Conservation (phyloP, 1,140 invertebrate species). For the Papilio glaucus region DNA sequence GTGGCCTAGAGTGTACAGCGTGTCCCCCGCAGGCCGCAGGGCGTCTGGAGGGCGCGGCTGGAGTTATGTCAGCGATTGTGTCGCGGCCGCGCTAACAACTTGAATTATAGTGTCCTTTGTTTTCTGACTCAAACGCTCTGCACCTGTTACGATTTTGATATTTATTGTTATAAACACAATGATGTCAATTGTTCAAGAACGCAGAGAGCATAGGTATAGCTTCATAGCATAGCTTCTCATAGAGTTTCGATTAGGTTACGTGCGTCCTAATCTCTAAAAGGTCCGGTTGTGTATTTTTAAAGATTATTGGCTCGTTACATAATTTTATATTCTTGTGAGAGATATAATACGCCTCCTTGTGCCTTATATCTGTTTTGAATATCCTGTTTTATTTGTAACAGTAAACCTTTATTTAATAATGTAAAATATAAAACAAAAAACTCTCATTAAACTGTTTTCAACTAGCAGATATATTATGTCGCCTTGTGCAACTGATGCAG, state of each 20-base stretch:
- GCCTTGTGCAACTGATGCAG: too few relatives aligned
- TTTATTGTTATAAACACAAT: neutral
- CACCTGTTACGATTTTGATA: neutral
- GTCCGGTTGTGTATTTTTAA: neutral
- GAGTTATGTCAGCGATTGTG: neutral
- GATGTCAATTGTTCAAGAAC: neutral
- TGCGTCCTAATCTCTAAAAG: neutral
- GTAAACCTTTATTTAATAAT: slow-evolving; percentile 9
- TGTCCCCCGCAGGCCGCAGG: neutral
- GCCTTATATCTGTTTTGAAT: neutral
- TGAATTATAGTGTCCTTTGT: neutral
- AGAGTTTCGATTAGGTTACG: neutral
- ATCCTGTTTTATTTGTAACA: too few relatives aligned
- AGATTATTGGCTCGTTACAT: neutral
- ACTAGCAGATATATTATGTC: neutral
- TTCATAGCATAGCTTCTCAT: too few relatives aligned
- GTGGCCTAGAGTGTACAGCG: neutral
- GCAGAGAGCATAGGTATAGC: too few relatives aligned
- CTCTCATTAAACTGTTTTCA: neutral
- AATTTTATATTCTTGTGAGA: neutral
- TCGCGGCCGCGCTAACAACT: neutral
- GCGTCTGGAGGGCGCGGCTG: slow-evolving; percentile 18
- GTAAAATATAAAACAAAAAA: too few relatives aligned
- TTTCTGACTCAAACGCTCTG: neutral
- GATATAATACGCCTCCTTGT: too few relatives aligned